phyloP scores from a whole-genome alignment of 2,113 vertebrate species.

The Alouatta palliata region DNA sequence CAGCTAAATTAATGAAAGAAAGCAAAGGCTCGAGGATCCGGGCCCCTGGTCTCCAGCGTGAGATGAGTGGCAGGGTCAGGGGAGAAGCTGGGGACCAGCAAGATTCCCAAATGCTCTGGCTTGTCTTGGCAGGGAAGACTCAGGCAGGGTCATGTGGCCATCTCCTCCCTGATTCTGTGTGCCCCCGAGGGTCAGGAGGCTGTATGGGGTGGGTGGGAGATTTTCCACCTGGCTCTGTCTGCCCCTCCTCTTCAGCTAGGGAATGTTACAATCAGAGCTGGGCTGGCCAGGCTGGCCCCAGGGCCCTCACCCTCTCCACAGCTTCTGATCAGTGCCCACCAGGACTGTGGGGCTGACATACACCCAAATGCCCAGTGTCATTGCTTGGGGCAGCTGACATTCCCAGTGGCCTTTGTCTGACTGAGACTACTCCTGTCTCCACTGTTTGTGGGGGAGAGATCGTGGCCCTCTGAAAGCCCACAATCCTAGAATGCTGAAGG shows the following conservation, averaged over 20 bases:
- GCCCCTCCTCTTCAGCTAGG: neutral
- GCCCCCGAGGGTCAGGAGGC: neutral
- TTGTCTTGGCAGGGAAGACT: neutral
- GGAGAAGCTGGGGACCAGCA: neutral
- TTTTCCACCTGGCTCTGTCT: neutral
- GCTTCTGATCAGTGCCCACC: neutral
- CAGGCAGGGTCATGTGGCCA: neutral
- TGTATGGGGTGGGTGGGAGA: accelerated
- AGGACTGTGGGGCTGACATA: neutral
- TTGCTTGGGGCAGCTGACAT: neutral
- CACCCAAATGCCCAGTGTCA: neutral
- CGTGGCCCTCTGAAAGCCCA: neutral
- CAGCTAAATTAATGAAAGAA: neutral
- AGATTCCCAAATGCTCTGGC: neutral
- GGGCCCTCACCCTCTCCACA: neutral
- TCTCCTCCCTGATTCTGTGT: neutral
- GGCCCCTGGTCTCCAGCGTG: neutral
- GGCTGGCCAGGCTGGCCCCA: neutral
- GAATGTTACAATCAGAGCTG: neutral
- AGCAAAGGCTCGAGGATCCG: neutral
- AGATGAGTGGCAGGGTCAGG: neutral
- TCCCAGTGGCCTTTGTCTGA: neutral
- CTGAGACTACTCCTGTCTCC: neutral
- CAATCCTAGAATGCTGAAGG: neutral
- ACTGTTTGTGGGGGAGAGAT: neutral